Evolutionary conservation across 2,113 vertebrate species (phyloP).

Genomic region (Dendrocopos noguchii): DNA sequence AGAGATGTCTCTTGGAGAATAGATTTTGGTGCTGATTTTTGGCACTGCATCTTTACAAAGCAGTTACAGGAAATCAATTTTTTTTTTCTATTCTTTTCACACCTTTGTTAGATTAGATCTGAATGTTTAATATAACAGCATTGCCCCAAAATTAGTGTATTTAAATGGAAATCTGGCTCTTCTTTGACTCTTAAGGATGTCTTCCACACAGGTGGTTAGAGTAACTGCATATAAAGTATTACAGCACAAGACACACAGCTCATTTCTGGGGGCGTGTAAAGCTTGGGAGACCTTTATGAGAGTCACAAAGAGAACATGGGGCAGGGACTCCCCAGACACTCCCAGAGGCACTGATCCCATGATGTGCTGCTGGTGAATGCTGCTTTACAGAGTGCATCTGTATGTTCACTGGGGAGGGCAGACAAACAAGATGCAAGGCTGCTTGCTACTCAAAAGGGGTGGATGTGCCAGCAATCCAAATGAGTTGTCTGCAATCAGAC

Average conservation of each 20-base stretch:
- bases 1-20: neutral
- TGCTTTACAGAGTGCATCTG: neutral
- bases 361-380: neutral
- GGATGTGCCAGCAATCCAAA: neutral
- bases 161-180: neutral
- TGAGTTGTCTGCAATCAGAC: neutral
- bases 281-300: neutral
- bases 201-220: neutral
- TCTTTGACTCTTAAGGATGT: neutral
- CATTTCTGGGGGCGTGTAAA: fast-evolving
- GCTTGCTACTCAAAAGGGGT: neutral
- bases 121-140: neutral
- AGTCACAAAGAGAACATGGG: neutral
- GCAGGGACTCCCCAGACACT: neutral
- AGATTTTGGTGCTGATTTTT: neutral
- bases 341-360: neutral
- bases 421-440: neutral
- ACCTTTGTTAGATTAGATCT: neutral
- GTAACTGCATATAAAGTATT: neutral
- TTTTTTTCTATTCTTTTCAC: neutral
- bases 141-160: neutral
- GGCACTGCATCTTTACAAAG: neutral
- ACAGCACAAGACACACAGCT: neutral
- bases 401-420: neutral
- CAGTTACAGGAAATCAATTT: neutral